A percentile compares a stretch with the other conserved stretches of the same genome.
Evolutionary conservation across 2,888 invertebrate species (phyloP).

Genomic region (Aleiodes alternator): DNA sequence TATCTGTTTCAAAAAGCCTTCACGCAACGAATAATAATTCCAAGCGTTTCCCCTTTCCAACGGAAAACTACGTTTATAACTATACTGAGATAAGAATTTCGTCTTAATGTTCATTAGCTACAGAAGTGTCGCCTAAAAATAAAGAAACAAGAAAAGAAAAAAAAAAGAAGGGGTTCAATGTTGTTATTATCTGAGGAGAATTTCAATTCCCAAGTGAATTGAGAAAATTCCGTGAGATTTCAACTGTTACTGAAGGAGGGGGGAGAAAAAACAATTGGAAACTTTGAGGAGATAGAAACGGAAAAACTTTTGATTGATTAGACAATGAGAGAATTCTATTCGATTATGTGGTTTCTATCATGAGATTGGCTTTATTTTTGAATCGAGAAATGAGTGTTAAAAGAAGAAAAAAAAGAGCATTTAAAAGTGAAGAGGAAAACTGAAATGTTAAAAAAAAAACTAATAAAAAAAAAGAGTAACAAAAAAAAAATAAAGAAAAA

Average conservation of each 20-base stretch:
- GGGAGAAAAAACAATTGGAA: background rate
- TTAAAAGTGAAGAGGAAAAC: too few relatives aligned
- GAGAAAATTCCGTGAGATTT: background rate
- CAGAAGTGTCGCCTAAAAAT: slow-evolving; percentile 1
- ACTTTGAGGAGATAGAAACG: background rate
- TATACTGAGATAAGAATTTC: slow-evolving; percentile 32
- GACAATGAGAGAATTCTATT: background rate
- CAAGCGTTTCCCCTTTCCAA: background rate
- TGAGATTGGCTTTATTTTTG: slow-evolving; percentile 3
- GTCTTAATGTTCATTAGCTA: slow-evolving; percentile 13
- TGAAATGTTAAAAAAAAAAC: slow-evolving; percentile 47
- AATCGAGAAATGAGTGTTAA: background rate
- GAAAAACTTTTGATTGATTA: slow-evolving; percentile 1
- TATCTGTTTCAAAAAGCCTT: slow-evolving; percentile 47
- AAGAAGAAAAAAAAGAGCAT: slow-evolving; percentile 23
- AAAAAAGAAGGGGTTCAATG: background rate
- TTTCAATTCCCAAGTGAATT: slow-evolving; percentile 11
- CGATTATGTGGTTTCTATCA: background rate
- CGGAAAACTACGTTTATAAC: background rate
- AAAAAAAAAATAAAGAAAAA: slow-evolving; percentile 54
- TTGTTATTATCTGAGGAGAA: background rate
- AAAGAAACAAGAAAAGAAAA: background rate
- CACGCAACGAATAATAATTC: slow-evolving; percentile 50
- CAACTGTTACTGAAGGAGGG: too few relatives aligned
- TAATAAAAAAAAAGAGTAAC: slow-evolving; percentile 49